Evolutionary conservation across 2,113 vertebrate genomes (phyloP), one percentile per base, ranked within the genome.

Genomic region (Erpornis zantholeuca): DNA sequence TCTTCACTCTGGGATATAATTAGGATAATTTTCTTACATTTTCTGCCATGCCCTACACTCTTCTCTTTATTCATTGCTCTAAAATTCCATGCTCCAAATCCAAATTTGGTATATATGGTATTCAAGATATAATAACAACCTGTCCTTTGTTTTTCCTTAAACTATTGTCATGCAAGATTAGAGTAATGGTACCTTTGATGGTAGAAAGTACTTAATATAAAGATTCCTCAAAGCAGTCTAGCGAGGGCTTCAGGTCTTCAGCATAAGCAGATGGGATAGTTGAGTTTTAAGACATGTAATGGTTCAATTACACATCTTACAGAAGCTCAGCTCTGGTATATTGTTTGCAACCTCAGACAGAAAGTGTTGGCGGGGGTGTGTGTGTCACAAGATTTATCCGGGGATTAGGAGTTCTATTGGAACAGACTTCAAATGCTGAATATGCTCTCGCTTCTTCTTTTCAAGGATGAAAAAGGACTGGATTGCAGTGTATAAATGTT

Each of bases 361-460:
- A 83, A 94, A 60, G 16, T 2, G 0, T 31, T 82, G 53, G 17
- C 0, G 6, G 49, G 19, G 15, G 21, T 23, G 12, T 15, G 33
- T 61, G 45, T 47, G 21, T n/a, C 79, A 78, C n/a, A 72, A 76
- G 27, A 57, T 29, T 89, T 95, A 85, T 57, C 73, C 65, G 56
- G 36, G 73, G 83, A 92, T 95, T 96, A 94, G 40, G 56, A 79
- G 21, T 68, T 66, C 65, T 82, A 44, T 89, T 89, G 92, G 57
- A 52, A 92, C 84, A 85, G 36, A 31, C 45, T 92, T 91, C 33
- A 91, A 82, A 42, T 36, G 36, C 60, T 82, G 66, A 93, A 95
- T 94, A 92, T 68, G 65, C 56, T 94, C 60, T 72, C 15, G 33
- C 17, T 17, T 68, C 22, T 40, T 57, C 78, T 88, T 81, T 88